A percentile compares a stretch with the other conserved stretches of the same genome.
Conservation (phyloP, 2,113 vertebrate genomes). For the Aegotheles bennettii region DNA sequence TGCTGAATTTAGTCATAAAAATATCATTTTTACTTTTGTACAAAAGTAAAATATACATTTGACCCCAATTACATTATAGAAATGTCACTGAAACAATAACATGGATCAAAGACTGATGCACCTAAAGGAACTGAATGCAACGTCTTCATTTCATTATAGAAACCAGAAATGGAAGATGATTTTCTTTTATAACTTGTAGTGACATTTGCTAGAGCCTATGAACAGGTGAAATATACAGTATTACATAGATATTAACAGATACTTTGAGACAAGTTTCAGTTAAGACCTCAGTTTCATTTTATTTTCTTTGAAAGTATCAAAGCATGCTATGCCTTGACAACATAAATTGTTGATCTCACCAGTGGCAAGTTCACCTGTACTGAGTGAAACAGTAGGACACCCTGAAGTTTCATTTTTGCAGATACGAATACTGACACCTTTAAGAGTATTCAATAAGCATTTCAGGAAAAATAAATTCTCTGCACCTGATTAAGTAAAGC, state of each 20-base stretch:
- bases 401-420: conserved; percentile 57
- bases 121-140: conserved; percentile 45
- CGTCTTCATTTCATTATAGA: conserved; percentile 12
- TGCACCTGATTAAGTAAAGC: conserved; percentile 23
- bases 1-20: conserved; percentile 63
- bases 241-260: conserved; percentile 34
- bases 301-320: conserved; percentile 63
- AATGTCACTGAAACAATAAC: conserved; percentile 54
- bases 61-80: conserved; percentile 62
- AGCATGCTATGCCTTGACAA: conserved; percentile 38
- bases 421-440: conserved; percentile 27
- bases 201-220: conserved; percentile 10
- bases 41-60: conserved; percentile 69
- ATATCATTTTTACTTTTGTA: conserved; percentile 64
- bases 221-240: conserved; percentile 44
- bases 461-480: conserved; percentile 44
- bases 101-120: conserved; percentile 52
- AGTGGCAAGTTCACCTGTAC: conserved; percentile 2
- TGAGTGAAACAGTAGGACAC: conserved; percentile 33
- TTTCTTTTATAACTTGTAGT: background rate
- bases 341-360: conserved; percentile 63
- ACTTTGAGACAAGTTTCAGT: conserved; percentile 47
- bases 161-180: conserved; percentile 13
- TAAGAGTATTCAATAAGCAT: background rate
- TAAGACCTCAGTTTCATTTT: conserved; percentile 46